Evolutionary conservation across 2,888 invertebrate species (phyloP).

Genomic region (Miltochrista miniata): DNA sequence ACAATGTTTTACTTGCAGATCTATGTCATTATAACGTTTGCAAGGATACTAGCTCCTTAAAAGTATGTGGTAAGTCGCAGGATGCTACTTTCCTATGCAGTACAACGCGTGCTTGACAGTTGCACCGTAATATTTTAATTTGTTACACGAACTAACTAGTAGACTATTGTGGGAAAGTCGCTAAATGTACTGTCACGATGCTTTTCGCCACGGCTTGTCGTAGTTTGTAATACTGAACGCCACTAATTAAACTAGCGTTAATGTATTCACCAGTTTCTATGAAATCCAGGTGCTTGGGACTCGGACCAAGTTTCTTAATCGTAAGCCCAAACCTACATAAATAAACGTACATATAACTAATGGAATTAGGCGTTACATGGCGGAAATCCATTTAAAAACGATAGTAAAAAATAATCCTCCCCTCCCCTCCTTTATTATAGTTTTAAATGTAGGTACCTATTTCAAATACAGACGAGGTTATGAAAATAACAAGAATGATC

Average conservation of each 20-base stretch:
- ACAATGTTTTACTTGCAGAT: not conserved
- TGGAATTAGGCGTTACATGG: too few relatives aligned
- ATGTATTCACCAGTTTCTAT: conserved; percentile 40
- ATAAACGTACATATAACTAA: too few relatives aligned
- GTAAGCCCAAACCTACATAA: too few relatives aligned
- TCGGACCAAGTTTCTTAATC: too few relatives aligned
- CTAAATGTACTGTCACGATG: conserved; percentile 46
- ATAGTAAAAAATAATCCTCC: too few relatives aligned
- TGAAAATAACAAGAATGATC: too few relatives aligned
- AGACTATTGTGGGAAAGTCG: conserved; percentile 47
- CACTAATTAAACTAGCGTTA: conserved; percentile 32
- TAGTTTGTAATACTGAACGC: conserved; percentile 30
- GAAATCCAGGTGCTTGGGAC: conserved; percentile 16
- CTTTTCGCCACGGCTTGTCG: conserved; percentile 34
- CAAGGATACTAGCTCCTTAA: not conserved
- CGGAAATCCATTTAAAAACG: too few relatives aligned
- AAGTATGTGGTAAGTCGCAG: not conserved
- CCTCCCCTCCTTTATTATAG: too few relatives aligned
- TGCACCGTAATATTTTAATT: conserved; percentile 75
- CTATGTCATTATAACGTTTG: not conserved
- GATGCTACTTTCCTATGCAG: conserved; percentile 41
- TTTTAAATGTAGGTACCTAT: too few relatives aligned
- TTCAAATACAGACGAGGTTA: too few relatives aligned
- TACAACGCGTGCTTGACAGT: conserved; percentile 60
- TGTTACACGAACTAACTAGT: conserved; percentile 49